Evolutionary conservation across 2,888 invertebrate genomes (phyloP).

Genomic region (Plebejus melissa): DNA sequence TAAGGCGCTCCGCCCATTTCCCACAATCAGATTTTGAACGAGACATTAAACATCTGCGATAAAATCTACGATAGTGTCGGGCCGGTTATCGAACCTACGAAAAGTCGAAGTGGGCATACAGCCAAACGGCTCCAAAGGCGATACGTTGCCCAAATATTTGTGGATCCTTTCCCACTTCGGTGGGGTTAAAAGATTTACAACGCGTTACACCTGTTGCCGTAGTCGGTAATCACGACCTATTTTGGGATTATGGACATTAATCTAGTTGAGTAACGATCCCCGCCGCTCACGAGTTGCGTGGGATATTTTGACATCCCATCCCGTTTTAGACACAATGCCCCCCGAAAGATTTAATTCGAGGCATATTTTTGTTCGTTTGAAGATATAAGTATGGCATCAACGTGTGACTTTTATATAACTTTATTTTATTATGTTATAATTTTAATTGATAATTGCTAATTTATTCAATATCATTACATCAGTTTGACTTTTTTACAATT

Average conservation of each 20-base stretch:
- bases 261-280: conserved; percentile 12
- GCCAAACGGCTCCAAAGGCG: conserved; percentile 1
- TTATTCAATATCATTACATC: no score
- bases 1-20: neutral
- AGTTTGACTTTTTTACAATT: no score
- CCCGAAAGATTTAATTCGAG: neutral
- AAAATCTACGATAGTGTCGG: neutral
- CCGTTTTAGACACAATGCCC: neutral
- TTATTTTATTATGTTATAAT: no score
- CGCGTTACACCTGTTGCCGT: conserved; percentile 15
- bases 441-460: no score
- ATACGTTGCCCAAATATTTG: conserved; percentile 9
- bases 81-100: neutral
- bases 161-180: conserved; percentile 14
- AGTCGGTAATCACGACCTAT: conserved; percentile 16
- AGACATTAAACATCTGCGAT: conserved; percentile 9
- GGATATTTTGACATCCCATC: conserved; percentile 17
- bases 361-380: neutral
- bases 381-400: neutral
- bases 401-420: neutral
- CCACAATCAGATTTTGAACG: neutral
- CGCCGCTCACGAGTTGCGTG: conserved; percentile 21
- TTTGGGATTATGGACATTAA: conserved; percentile 21
- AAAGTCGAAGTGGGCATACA: neutral
- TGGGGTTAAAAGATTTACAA: conserved; percentile 13